Evolutionary conservation across 2,888 invertebrate species (phyloP), one percentile per base, ranked within the genome.

Genomic region (Lysandra coridon): DNA sequence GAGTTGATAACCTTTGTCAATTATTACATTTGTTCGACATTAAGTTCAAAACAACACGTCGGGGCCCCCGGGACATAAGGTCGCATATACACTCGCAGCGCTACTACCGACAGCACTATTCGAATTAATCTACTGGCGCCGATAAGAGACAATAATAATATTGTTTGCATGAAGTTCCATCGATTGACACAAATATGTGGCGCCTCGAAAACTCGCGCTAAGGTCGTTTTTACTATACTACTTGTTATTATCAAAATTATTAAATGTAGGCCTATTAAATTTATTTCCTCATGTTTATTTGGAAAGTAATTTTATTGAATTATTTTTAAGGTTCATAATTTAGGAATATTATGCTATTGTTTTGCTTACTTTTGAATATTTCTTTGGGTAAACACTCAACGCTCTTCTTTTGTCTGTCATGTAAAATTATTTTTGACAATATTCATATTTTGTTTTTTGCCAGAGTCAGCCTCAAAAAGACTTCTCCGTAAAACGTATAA

Each of bases 21-120:
- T 88, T 86, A 86, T 88, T 88, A 88, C 88, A 88, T 90, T 88
- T 89, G 87, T 88, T 88, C 85, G 88, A 87, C 88, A 88, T 88
- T 85, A 88, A 92, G 92, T 92, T 92, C 91, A 93, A 91, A 93
- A 93, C 91, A 93, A 93, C 92, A 92, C 89, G 90, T 88, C 85
- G 88, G 87, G 82, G 79, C 82, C 83, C 84, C 83, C 84, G 80
- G 80, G 80, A 76, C 64, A 77, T 82, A 80, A 83, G 82, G 84
- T 75, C 73, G 78, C 49, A 80, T 82, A 64, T 80, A 84, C 82
- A 83, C 81, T 37, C 64, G 81, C 49, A 78, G 73, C 23, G 74
- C 30, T 73, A 53, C 17, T 44, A 78, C 73, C n/a, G 23, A 33
- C 4, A 73, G 53, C 73, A 73, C 53, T 69, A 78, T n/a, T 69